Evolutionary conservation across 2,888 invertebrate species (phyloP), one percentile per base, ranked within the genome.

Genomic region (Helleia helle): DNA sequence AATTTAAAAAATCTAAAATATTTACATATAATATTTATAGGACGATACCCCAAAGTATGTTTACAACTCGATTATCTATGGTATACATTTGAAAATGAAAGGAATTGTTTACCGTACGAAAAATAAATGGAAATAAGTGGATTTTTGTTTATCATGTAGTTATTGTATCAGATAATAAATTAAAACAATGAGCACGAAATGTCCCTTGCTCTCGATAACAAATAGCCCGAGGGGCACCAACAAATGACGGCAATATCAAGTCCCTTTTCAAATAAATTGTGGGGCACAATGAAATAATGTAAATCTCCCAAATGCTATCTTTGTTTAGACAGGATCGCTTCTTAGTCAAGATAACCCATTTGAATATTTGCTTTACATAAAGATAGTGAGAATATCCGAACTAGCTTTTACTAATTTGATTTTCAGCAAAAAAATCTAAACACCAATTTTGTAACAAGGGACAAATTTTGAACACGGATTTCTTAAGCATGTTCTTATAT

Each of bases 151-250:
- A 22, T 8, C 22, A 22, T 2, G n/a, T n/a, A n/a, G n/a, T n/a
- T n/a, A 30, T 30, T n/a, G 8, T 15, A 15, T 5, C 15, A 14
- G 30, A 9, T 30, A 15, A 30, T 34, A 34, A 34, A 22, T 13
- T 22, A 17, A 34, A 18, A 34, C 34, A 34, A 34, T 34, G 18
- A 18, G 34, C 12, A 34, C 7, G 18, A 18, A 34, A 34, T 34
- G 12, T 12, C 31, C 11, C 15, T 17, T 31, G 17, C 18, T 31
- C 17, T 17, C 31, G 31, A 11, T 31, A 18, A 31, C 31, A 31
- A 31, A 31, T 31, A 17, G 31, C 31, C n/a, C 7, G 17, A 18
- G 31, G 18, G 18, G 5, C 17, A 15, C 9, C 11, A 31, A 31
- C 11, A 3, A 18, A 30, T 30, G 30, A 8, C n/a, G 9, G 15